Base-by-base conservation (phyloP, 2,113 vertebrate species). In the Dermatemys mawii region DNA sequence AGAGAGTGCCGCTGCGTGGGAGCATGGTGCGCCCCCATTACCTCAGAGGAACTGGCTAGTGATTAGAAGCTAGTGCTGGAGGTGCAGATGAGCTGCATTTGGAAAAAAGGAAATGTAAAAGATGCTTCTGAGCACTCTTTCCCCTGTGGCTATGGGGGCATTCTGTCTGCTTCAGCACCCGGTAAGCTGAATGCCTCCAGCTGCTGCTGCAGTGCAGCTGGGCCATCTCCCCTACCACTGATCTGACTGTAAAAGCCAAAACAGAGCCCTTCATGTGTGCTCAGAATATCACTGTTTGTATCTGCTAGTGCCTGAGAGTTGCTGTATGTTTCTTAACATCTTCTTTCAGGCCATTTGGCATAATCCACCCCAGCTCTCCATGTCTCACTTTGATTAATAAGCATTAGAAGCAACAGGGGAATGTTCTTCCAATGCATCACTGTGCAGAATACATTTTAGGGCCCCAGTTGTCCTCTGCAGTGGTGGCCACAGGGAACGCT, bases 1-100 rank as follows among this genome's bases (percentile, higher is more conserved):
- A 0, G 60, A 73, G 26, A 3, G 24, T 75, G 26, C 0, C 0
- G 8, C 24, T 78, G 26, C 48, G 78, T 51, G 44, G 29, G 38
- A 26, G 32, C 51, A 5, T 46, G 79, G 3, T 7, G 32, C 84
- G 2, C 67, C 13, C 49, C 14, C 73, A 50, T n/a, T 53, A 32
- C 3, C 50, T 35, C 63, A 19, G 35, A 67, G 16, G 35, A 32
- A 5, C 27, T 54, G 35, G 7, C 27, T 49, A 70, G 44, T 26
- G 83, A 32, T 35, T 17, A 81, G 53, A 83, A 85, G 32, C 27
- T 32, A n/a, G 21, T 16, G 48, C 63, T 87, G 44, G 49, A 24
- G 41, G 67, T 11, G 29, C 22, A 21, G 41, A 44, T 38, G 35
- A 50, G 11, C 17, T 38, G n/a, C 50, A 32, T 46, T 29, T 63